phyloP scores from a whole-genome alignment of 2,797 vertebrate species.

The Tadarida brasiliensis region DNA sequence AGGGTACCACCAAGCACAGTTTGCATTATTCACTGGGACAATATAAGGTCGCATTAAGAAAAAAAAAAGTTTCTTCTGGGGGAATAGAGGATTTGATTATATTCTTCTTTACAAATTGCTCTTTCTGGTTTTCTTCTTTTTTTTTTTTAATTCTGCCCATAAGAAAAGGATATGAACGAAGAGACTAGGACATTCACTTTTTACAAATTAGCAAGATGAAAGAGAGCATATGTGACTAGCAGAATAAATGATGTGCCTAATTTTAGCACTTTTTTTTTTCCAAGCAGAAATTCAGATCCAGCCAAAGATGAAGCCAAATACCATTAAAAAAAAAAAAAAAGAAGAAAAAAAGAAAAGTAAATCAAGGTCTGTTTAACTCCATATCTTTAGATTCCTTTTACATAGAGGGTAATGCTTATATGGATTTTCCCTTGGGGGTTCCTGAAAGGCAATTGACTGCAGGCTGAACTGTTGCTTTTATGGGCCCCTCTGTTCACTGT shows the following conservation, averaged over 20 bases:
- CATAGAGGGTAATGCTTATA: not conserved
- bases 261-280: conserved; percentile 57
- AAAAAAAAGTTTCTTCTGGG: conserved; percentile 43
- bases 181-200: conserved; percentile 54
- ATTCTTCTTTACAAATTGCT: conserved; percentile 21
- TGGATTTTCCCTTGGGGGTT: not conserved
- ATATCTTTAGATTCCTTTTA: not conserved
- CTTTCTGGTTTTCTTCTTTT: not conserved
- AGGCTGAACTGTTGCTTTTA: not conserved
- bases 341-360: not conserved
- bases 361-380: not conserved
- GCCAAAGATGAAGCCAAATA: not conserved
- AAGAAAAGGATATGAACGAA: not conserved
- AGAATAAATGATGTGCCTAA: conserved; percentile 76
- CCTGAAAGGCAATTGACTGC: not conserved
- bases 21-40: conserved; percentile 72
- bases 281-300: conserved; percentile 30
- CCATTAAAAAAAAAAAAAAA: not conserved
- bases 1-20: conserved; percentile 79
- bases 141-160: conserved; percentile 17
- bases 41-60: conserved; percentile 62
- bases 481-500: not conserved
- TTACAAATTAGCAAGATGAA: conserved; percentile 69
- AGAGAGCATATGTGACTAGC: conserved; percentile 59
- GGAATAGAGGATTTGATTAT: not conserved